Conservation (phyloP, 2,113 vertebrate genomes). For the Trogon surrucura region DNA sequence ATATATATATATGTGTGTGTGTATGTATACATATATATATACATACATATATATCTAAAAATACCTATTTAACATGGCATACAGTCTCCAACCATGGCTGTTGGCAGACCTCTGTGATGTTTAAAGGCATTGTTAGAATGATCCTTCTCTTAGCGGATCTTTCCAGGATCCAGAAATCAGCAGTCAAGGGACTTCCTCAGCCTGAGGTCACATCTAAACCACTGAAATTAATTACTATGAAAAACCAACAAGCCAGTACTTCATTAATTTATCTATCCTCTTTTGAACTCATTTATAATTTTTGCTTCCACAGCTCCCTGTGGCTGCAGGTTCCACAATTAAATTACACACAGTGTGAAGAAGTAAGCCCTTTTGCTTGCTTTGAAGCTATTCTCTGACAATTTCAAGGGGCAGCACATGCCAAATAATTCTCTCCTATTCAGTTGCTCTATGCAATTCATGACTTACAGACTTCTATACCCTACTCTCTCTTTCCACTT, state of each 20-base stretch:
- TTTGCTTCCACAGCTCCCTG: background rate
- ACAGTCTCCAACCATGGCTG: background rate
- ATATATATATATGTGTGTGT: too few species aligned
- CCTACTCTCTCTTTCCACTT: background rate
- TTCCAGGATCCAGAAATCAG: background rate
- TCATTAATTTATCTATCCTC: background rate
- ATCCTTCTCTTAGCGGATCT: background rate
- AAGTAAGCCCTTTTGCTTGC: background rate
- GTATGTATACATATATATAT: too few species aligned
- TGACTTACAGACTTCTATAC: background rate
- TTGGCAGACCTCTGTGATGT: background rate
- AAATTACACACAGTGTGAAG: background rate
- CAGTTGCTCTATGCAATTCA: background rate
- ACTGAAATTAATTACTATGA: background rate
- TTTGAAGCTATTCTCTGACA: background rate
- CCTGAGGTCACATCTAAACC: background rate
- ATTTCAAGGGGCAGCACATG: background rate
- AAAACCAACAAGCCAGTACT: background rate
- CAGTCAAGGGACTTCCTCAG: background rate
- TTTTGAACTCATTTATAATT: conserved; percentile 14
- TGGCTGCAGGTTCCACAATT: background rate
- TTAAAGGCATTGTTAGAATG: background rate
- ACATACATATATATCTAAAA: too few species aligned
- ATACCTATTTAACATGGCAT: background rate
- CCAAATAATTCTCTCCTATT: background rate